Evolutionary conservation across 2,888 invertebrate genomes (phyloP).

Genomic region (Leptopilina syphax): DNA sequence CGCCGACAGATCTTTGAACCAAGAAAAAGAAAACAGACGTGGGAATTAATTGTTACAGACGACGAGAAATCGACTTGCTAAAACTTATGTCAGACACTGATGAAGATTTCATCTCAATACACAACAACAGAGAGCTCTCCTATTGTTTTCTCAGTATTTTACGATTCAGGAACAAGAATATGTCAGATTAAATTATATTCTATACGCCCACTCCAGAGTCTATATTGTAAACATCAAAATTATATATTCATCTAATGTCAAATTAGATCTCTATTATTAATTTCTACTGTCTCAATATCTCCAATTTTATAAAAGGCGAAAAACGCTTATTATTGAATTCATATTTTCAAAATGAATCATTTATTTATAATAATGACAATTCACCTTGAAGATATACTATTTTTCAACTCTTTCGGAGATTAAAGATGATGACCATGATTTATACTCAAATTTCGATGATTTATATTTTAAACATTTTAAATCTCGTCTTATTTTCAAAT

Average conservation of each 20-base stretch:
- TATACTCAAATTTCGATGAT: constrained; percentile 12
- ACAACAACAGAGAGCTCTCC: neutral
- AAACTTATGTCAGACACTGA: constrained; percentile 2
- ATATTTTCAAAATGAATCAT: neutral
- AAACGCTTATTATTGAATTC: neutral
- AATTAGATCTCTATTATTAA: neutral
- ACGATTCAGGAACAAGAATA: constrained; percentile 15
- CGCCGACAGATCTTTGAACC: constrained; percentile 17
- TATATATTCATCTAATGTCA: neutral
- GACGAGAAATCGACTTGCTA: neutral
- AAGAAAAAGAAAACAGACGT: constrained; percentile 28
- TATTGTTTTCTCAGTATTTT: constrained; percentile 16
- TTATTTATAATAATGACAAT: too few species aligned
- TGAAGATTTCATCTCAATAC: constrained; percentile 21
- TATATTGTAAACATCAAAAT: neutral
- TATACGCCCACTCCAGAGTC: neutral
- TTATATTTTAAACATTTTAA: neutral
- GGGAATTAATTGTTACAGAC: constrained; percentile 39
- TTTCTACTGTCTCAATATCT: too few species aligned
- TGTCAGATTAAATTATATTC: constrained; percentile 1
- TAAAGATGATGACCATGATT: neutral
- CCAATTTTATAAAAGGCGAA: too few species aligned
- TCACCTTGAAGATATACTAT: too few species aligned
- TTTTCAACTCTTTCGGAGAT: too few species aligned
- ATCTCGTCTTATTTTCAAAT: neutral